Evolutionary conservation across 2,797 vertebrate species (phyloP).

Genomic region (Artibeus lituratus): DNA sequence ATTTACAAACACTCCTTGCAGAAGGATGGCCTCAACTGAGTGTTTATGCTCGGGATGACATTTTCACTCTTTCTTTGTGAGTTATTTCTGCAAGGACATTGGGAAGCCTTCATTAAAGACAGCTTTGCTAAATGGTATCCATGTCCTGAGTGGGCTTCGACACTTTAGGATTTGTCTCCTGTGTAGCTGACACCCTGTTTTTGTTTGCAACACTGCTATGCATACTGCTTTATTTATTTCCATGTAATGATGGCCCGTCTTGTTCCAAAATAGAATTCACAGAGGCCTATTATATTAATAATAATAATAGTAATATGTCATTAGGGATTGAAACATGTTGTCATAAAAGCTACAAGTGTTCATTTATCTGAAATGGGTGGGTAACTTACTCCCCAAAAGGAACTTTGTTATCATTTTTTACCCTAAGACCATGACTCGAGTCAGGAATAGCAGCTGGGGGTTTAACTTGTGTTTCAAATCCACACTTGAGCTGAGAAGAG

Average conservation of each 20-base stretch:
- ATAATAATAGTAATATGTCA: not conserved
- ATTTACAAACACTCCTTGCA: not conserved
- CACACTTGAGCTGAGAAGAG: not conserved
- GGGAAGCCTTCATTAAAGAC: not conserved
- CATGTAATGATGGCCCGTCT: not conserved
- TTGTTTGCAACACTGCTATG: not conserved
- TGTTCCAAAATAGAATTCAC: constrained; percentile 12
- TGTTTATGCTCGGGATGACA: not conserved
- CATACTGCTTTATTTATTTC: not conserved
- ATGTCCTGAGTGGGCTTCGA: not conserved
- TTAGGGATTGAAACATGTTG: not conserved
- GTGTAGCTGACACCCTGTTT: not conserved
- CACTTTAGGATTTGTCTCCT: not conserved
- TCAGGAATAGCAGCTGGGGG: not conserved
- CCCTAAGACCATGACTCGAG: not conserved
- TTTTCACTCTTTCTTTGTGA: not conserved
- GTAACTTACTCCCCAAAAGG: not conserved
- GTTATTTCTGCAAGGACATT: not conserved
- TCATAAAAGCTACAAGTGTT: not conserved
- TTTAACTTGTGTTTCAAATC: not conserved
- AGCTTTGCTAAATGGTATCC: not conserved
- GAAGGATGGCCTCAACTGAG: not conserved
- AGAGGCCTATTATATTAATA: not conserved
- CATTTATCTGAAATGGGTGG: not conserved
- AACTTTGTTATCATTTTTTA: not conserved